phyloP scores from a whole-genome alignment of 2,113 vertebrate genomes.

The Syrmaticus mikado region DNA sequence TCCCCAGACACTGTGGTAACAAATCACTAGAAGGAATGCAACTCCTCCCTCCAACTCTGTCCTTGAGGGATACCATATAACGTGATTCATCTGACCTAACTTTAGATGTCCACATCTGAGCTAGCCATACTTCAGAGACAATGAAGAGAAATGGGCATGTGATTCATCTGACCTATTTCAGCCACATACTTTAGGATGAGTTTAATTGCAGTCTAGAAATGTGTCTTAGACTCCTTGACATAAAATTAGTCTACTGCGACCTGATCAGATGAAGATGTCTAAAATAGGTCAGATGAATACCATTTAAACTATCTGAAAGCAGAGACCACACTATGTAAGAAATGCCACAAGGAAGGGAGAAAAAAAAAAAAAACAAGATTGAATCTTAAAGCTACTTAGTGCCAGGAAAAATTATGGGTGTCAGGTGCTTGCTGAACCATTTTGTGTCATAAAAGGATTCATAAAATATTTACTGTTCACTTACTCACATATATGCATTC shows the following conservation, averaged over 20 bases:
- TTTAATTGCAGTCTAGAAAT: constrained; percentile 51
- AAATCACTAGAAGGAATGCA: constrained; percentile 22
- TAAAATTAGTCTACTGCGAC: background rate
- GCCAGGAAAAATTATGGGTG: background rate
- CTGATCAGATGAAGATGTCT: background rate
- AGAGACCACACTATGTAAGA: background rate
- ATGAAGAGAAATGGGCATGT: background rate
- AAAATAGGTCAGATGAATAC: background rate
- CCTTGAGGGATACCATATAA: background rate
- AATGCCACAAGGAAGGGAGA: background rate
- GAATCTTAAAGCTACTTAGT: background rate
- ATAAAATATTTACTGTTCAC: background rate
- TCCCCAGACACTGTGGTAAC: background rate
- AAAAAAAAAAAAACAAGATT: background rate
- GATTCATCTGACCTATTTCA: constrained; percentile 50
- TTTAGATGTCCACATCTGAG: constrained; percentile 10
- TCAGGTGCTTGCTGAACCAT: background rate
- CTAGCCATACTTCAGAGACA: background rate
- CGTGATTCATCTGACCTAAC: constrained; percentile 37
- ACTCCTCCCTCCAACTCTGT: constrained; percentile 20
- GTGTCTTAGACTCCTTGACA: background rate
- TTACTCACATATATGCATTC: background rate
- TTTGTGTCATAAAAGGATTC: background rate
- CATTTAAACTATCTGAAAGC: background rate
- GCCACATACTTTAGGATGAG: background rate